phyloP scores from a whole-genome alignment of 2,797 vertebrate genomes.

The Luscinia luscinia region DNA sequence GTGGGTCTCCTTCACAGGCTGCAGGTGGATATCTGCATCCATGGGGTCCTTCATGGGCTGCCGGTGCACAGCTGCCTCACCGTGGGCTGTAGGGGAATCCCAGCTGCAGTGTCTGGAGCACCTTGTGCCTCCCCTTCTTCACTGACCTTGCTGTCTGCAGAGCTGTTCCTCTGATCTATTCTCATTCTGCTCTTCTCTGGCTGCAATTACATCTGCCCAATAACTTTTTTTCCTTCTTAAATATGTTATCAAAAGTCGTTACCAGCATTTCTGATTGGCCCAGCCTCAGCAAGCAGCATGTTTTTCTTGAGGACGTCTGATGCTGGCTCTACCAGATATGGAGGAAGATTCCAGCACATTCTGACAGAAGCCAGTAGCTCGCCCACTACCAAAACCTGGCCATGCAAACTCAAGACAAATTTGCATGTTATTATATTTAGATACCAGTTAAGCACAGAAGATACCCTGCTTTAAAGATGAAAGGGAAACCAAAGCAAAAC shows the following conservation, averaged over 20 bases:
- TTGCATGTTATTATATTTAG: not conserved
- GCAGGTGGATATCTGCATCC: not conserved
- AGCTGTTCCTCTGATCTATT: not conserved
- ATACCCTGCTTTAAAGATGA: not conserved
- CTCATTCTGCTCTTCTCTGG: not conserved
- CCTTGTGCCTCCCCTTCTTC: not conserved
- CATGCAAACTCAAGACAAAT: not conserved
- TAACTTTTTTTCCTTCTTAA: not conserved
- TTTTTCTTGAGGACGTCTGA: fast-evolving
- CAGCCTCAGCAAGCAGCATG: not conserved
- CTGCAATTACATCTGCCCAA: not conserved
- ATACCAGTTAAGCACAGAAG: not conserved
- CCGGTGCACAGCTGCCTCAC: not conserved
- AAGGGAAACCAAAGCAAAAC: not conserved
- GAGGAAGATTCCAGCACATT: not conserved
- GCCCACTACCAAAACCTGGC: not conserved
- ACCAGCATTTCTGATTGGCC: not conserved
- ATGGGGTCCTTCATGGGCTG: not conserved
- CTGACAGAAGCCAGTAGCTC: not conserved
- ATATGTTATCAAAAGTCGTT: not conserved
- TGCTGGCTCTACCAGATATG: not conserved
- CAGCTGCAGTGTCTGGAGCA: not conserved
- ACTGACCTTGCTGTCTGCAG: not conserved
- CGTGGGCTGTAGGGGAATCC: not conserved
- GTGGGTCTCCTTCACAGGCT: not conserved